phyloP scores from a whole-genome alignment of 2,113 vertebrate genomes.

The Gadus chalcogrammus region DNA sequence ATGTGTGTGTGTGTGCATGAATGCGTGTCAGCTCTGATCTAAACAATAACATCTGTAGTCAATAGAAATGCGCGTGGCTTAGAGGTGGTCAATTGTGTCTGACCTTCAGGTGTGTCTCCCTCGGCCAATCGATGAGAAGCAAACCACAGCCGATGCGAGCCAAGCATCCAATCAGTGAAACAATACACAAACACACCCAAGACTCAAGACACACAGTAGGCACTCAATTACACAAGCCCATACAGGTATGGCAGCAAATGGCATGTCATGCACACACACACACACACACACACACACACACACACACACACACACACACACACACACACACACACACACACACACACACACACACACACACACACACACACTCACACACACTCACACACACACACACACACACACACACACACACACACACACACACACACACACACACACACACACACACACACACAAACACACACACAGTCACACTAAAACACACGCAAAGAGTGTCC shows the following conservation, averaged over 20 bases:
- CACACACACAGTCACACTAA: not conserved
- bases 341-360: conserved; percentile 24
- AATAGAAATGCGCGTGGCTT: conserved; percentile 49
- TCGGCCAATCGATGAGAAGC: conserved; percentile 48
- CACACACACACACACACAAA: conserved; percentile 17
- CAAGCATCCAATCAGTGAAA: conserved; percentile 33
- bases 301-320: conserved; percentile 6
- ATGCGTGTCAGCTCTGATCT: conserved; percentile 45
- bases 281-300: not conserved
- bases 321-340: conserved; percentile 9
- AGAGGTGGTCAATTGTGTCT: conserved; percentile 65
- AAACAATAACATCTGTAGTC: conserved; percentile 70
- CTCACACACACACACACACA: not conserved
- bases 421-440: conserved; percentile 24
- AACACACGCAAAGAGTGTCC: not conserved
- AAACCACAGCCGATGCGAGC: conserved; percentile 22
- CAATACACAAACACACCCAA: conserved; percentile 14
- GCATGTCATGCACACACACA: conserved; percentile 17
- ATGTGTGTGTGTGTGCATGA: conserved; percentile 1
- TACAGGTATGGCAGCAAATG: conserved; percentile 5
- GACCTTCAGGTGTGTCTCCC: conserved; percentile 70
- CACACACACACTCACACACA: conserved; percentile 15
- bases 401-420: conserved; percentile 15
- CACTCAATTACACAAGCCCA: conserved; percentile 8
- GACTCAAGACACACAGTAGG: conserved; percentile 2